A percentile compares a stretch with the other conserved stretches of the same genome.
These are phyloP conservation scores for Reinhardtius hippoglossoides DNA, from an alignment of 2,113 vertebrate genomes.

Conservation along the genomic window DNA sequence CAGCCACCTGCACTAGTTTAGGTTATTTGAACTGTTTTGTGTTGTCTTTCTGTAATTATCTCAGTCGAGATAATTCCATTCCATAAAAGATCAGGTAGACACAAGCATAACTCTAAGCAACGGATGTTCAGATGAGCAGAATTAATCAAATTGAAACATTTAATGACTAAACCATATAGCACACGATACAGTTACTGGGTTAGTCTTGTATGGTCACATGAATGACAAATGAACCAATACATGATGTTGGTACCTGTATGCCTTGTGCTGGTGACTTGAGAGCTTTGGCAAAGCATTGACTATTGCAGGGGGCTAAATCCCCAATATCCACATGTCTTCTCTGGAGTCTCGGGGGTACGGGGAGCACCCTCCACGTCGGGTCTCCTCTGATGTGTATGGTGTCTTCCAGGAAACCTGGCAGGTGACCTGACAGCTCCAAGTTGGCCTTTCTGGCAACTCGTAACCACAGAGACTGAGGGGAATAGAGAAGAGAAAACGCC, in stretches of 20 bases:
- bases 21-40: no score
- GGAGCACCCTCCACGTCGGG: conserved; percentile 79
- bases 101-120: no score
- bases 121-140: no score
- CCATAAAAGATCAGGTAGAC: no score
- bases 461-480: conserved; percentile 73
- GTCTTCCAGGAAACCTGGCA: conserved; percentile 77
- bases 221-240: no score
- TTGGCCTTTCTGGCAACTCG: conserved; percentile 79
- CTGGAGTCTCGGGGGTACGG: conserved; percentile 78
- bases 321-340: conserved; percentile 84
- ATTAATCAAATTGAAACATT: no score
- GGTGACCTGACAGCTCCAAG: conserved; percentile 78
- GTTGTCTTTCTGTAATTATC: no score
- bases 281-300: conserved; percentile 73
- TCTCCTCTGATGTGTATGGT: conserved; percentile 75
- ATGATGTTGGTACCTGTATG: conserved; percentile 75
- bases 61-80: no score
- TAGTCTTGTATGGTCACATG: no score
- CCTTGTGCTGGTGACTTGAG: conserved; percentile 82
- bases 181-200: no score
- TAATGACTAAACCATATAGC: no score
- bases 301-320: conserved; percentile 82
- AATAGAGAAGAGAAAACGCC: neutral
- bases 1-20: no score